Conservation (phyloP, 2,888 invertebrate species). For the Cenopis cana region DNA sequence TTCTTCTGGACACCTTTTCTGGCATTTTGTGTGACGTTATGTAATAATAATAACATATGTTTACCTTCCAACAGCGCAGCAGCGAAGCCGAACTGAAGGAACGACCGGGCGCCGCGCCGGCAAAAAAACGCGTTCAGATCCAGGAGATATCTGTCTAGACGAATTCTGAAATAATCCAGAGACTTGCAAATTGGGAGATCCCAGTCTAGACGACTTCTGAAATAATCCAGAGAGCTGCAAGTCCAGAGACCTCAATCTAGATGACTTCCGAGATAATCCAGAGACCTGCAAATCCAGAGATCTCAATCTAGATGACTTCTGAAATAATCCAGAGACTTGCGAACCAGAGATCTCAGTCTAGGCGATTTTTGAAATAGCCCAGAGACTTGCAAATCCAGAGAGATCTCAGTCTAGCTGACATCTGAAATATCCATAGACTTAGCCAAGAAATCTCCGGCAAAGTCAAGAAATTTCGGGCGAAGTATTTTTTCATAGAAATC, state of each 20-base stretch:
- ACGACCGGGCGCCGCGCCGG: conserved; percentile 76
- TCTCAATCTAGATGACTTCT: not conserved
- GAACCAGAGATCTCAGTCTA: conserved; percentile 93
- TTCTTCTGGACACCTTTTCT: no score
- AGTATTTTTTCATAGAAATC: not conserved
- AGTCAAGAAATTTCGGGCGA: no score
- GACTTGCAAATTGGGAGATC: not conserved
- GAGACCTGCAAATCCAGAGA: not conserved
- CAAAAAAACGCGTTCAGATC: conserved; percentile 92
- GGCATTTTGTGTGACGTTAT: not conserved
- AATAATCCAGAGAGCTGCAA: conserved; percentile 65
- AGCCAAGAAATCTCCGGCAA: no score
- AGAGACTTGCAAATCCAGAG: no score
- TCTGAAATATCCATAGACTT: not conserved
- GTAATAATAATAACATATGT: conserved; percentile 59
- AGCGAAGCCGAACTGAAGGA: conserved; percentile 79
- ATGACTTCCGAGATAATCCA: conserved; percentile 60
- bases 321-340: conserved; percentile 78
- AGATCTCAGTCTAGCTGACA: not conserved
- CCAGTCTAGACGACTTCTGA: not conserved
- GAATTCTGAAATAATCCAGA: conserved; percentile 55
- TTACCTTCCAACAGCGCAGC: conserved; percentile 81
- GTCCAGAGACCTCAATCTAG: conserved; percentile 92
- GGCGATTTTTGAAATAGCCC: conserved; percentile 64
- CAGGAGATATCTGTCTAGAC: conserved; percentile 92